phyloP scores from a whole-genome alignment of 2,888 invertebrate species.

The Cancer borealis region DNA sequence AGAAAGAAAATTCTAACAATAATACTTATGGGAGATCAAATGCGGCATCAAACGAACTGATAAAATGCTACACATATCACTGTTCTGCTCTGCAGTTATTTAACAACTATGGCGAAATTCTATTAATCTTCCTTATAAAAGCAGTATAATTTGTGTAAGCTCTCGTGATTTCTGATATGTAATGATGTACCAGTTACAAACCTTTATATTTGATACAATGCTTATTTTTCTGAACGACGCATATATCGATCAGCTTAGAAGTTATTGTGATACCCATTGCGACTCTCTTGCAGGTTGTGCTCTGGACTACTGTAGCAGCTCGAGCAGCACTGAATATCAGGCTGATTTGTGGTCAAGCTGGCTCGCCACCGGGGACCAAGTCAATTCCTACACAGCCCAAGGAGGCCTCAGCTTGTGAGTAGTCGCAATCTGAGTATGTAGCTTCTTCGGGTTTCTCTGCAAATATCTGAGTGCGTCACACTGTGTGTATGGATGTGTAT shows the following conservation, averaged over 20 bases:
- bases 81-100: not conserved
- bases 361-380: not conserved
- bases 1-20: not conserved
- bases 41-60: not conserved
- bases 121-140: not conserved
- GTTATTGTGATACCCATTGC: not conserved
- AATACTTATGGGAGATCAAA: not conserved
- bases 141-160: not conserved
- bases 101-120: not conserved
- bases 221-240: not conserved
- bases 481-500: constrained; percentile 38
- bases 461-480: not conserved
- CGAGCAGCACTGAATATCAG: not conserved
- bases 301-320: not conserved
- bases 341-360: not conserved
- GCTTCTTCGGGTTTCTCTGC: not conserved
- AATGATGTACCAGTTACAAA: not conserved
- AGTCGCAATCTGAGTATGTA: not conserved
- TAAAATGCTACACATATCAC: not conserved
- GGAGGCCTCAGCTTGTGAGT: not conserved
- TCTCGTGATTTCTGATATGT: not conserved
- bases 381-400: not conserved
- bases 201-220: constrained; percentile 20
- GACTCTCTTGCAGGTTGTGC: not conserved
- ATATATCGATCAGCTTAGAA: not conserved